phyloP scores from a whole-genome alignment of 2,113 vertebrate species.

The Chrysemys picta region DNA sequence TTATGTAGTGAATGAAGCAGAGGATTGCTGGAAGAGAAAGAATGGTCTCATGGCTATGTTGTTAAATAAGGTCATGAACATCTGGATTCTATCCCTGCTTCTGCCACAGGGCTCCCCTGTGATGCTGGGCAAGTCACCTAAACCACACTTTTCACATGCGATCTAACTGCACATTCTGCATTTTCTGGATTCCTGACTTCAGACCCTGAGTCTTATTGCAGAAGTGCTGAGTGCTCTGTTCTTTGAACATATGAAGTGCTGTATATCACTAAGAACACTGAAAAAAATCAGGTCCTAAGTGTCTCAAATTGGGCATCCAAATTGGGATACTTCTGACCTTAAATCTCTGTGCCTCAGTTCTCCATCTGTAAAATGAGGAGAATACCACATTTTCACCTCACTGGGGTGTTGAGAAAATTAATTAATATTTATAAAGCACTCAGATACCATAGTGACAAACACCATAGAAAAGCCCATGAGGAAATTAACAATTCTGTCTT shows the following conservation, averaged over 20 bases:
- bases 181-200: not conserved
- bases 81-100: not conserved
- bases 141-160: not conserved
- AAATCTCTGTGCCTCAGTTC: not conserved
- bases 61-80: not conserved
- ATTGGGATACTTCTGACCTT: not conserved
- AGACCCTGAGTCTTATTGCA: not conserved
- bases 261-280: not conserved
- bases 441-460: not conserved
- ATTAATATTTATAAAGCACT: not conserved
- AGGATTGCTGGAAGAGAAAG: not conserved
- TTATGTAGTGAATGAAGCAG: not conserved
- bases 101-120: not conserved
- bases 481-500: not conserved
- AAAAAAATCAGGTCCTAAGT: not conserved
- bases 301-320: not conserved
- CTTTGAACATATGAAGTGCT: not conserved
- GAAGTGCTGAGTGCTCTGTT: not conserved
- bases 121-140: not conserved
- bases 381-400: not conserved
- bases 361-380: not conserved
- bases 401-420: not conserved
- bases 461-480: not conserved
- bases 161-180: not conserved
- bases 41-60: not conserved